A percentile compares a stretch with the other conserved stretches of the same genome.
phyloP scores from a whole-genome alignment of 2,888 invertebrate species.

The Metopia argyrocephala region DNA sequence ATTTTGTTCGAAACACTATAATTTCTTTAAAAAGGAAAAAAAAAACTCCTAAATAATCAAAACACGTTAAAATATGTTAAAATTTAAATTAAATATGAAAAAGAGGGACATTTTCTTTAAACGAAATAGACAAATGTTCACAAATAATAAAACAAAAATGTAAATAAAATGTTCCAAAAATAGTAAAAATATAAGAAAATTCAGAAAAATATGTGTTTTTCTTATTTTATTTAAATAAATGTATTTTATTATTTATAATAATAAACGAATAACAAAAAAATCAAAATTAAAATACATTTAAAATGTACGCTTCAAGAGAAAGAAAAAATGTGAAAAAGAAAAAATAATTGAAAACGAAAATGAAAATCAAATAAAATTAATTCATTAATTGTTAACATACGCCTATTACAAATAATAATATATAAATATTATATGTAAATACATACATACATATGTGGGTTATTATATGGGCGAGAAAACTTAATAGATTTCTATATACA shows the following conservation, averaged over 20 bases:
- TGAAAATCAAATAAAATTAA: conserved; percentile 15
- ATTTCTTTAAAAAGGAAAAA: not conserved
- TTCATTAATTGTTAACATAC: conserved; percentile 30
- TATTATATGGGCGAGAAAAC: conserved; percentile 66
- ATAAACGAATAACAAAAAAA: not conserved
- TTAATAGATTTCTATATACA: no score
- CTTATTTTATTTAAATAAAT: no score
- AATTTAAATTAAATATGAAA: no score
- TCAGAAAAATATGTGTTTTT: no score
- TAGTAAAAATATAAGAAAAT: not conserved
- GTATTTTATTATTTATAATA: not conserved
- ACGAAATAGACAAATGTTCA: no score
- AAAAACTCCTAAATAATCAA: not conserved
- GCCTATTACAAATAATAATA: conserved; percentile 9
- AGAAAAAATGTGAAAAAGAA: conserved; percentile 1
- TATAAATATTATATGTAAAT: conserved; percentile 47
- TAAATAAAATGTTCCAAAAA: not conserved
- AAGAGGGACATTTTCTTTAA: no score
- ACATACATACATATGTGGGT: not conserved
- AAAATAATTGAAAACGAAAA: conserved; percentile 19
- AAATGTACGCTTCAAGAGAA: conserved; percentile 27
- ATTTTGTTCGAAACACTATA: not conserved
- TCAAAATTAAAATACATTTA: conserved; percentile 24
- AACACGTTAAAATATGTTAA: not conserved
- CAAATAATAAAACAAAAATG: no score